Base-by-base conservation (phyloP, 2,797 vertebrate species). In the Paguma larvata region DNA sequence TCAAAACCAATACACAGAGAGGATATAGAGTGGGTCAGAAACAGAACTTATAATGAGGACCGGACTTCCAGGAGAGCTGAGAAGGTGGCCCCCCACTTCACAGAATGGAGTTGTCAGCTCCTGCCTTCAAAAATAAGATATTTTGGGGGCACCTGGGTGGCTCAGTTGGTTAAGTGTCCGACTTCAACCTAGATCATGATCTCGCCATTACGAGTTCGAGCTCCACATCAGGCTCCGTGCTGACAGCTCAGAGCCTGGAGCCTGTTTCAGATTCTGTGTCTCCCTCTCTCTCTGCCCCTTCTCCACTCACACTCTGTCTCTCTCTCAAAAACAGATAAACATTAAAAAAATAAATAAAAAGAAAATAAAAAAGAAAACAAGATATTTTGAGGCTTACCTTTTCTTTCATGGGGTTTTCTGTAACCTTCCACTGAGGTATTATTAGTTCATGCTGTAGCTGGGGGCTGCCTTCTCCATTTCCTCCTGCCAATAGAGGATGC, bases 361-460 rank as follows among this genome's bases (percentile, higher is more conserved):
- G 38, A 38, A 38, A 38, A 38, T 38, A 38, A 46, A 46, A 46
- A 46, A 46, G 34, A 56, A 65, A 70, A 53, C 6, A 15, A 77
- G 18, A 63, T 19, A 34, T 79, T 53, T 23, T 5, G 27, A 32
- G 78, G 44, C 97, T 96, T 97, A 98, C 98, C 98, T 98, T 96
- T 78, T 96, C 94, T 73, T 68, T 91, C 32, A 9, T 2, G 13
- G 82, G 63, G 56, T 65, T 93, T 96, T 96, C 97, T 90, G 73
- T 15, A 53, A 88, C 83, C 93, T 89, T 95, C 98, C 98, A 98
- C 59, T 92, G 98, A 98, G 98, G 98, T 95, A 97, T 97, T 90
- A 97, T 78, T 19, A 97, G 80, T 97, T 98, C 98, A 44, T 97
- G 97, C 95, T 96, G 98, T 46, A 12, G 97, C 85, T 48, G 96